These are phyloP conservation scores for Brachionus plicatilis DNA, from an alignment of 1,140 invertebrate genomes.

Conservation along the genomic window DNA sequence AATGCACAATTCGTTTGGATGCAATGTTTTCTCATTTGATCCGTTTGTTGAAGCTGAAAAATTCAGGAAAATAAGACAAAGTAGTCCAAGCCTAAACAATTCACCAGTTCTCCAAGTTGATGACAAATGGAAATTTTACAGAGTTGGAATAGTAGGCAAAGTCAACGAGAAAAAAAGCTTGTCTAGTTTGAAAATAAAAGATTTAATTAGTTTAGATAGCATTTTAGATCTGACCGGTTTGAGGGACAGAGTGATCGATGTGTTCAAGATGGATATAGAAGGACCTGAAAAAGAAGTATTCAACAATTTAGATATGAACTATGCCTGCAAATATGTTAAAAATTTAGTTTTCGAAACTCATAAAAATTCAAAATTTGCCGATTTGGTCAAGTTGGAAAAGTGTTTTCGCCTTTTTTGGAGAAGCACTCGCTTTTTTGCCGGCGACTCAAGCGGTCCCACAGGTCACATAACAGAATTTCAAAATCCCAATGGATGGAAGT, in stretches of 20 bases:
- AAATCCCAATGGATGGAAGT: neutral
- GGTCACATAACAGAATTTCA: slow-evolving; percentile 24
- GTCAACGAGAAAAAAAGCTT: neutral
- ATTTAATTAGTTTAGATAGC: neutral
- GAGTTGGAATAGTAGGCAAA: neutral
- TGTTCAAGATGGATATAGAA: slow-evolving; percentile 29
- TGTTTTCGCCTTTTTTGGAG: slow-evolving; percentile 24
- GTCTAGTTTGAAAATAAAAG: neutral
- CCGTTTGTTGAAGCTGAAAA: slow-evolving; percentile 14
- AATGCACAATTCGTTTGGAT: neutral
- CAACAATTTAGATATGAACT: neutral
- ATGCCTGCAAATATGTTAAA: slow-evolving; percentile 17
- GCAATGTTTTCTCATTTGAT: slow-evolving; percentile 13
- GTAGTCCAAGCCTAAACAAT: neutral
- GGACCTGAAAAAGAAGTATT: slow-evolving; percentile 5
- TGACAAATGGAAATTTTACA: slow-evolving; percentile 1
- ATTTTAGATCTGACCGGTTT: neutral
- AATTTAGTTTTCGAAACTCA: slow-evolving; percentile 22
- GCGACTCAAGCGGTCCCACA: neutral
- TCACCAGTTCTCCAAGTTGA: neutral
- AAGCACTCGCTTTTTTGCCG: slow-evolving; percentile 8
- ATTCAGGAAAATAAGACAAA: neutral
- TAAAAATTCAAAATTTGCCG: neutral
- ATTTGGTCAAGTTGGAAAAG: slow-evolving; percentile 17
- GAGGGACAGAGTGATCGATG: neutral